Base-by-base conservation (phyloP, 2,888 invertebrate genomes). In the Apodemia duryi region DNA sequence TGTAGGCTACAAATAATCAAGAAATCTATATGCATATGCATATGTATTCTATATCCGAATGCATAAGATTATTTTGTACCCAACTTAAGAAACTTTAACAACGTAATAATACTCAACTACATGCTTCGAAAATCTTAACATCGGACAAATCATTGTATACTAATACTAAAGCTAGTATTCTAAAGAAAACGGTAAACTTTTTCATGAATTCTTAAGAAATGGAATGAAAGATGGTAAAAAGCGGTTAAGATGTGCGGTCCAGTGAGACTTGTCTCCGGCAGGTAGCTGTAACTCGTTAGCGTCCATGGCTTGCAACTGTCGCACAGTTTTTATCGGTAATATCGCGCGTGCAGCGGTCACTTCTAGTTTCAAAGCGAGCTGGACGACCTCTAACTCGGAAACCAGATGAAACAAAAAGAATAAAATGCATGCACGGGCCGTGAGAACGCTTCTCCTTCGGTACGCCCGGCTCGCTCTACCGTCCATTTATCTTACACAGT, bases 401-500 rank as follows among this genome's bases (percentile, higher is more conserved):
- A 84, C 83, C 82, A 85, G 84, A 84, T 81, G 82, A 84, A 86
- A 88, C 80, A 90, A 90, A 91, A 89, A 89, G 81, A 86, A 84
- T 78, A 80, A 81, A 82, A 81, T 80, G 79, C 83, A 81, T 83
- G 86, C 86, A 85, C 88, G 89, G 90, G 89, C 90, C 91, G 91
- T 91, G 91, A 91, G 91, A 91, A 90, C 88, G 85, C 88, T 86
- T 49, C 49, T 49, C 84, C 84, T 82, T 78, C 77, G 79, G 75
- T 79, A 78, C 79, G 82, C 77, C 75, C 77, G 79, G 77, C 75
- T 76, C 77, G 49, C 49, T 49, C 79, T 77, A 77, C 82, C 85
- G 80, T 82, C 85, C 90, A 90, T 91, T 91, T 91, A 91, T 91
- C 90, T 89, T 86, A 84, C 83, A 89, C 84, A 83, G 89, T 91